These are phyloP conservation scores for Erythrolamprus reginae DNA, from an alignment of 2,113 vertebrate species.

Conservation along the genomic window DNA sequence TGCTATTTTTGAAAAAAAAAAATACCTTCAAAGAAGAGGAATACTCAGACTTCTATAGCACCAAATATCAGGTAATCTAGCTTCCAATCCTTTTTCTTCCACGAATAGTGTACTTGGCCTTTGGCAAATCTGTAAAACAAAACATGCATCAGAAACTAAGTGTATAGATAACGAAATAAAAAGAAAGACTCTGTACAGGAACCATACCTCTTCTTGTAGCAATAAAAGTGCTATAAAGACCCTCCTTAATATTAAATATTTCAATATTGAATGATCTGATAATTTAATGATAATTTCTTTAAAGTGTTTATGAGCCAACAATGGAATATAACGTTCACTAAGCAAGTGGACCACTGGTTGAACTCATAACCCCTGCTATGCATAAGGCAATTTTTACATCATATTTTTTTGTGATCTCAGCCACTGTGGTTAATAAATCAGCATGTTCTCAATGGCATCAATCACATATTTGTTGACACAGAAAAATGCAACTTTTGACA, in stretches of 20 bases:
- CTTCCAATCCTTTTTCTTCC: conserved; percentile 25
- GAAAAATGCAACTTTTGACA: background rate
- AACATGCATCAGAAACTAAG: background rate
- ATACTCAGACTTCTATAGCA: background rate
- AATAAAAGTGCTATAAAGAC: background rate
- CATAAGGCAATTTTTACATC: background rate
- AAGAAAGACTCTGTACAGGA: background rate
- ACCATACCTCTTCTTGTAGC: background rate
- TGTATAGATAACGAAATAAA: background rate
- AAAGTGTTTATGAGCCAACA: background rate
- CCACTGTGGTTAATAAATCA: background rate
- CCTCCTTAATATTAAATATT: fast-evolving
- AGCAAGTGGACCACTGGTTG: background rate
- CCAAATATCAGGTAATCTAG: conserved; percentile 27
- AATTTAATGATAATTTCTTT: background rate
- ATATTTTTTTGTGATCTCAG: background rate
- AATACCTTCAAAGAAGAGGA: conserved; percentile 33
- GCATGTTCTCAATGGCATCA: background rate
- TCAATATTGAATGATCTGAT: background rate
- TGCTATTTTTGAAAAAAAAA: background rate
- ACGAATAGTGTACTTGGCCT: conserved; percentile 23
- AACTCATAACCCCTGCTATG: background rate
- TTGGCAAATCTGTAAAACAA: conserved; percentile 44
- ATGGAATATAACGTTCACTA: fast-evolving
- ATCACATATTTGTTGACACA: background rate